Base-by-base conservation (phyloP, 2,888 invertebrate species). In the Athalia circularis region DNA sequence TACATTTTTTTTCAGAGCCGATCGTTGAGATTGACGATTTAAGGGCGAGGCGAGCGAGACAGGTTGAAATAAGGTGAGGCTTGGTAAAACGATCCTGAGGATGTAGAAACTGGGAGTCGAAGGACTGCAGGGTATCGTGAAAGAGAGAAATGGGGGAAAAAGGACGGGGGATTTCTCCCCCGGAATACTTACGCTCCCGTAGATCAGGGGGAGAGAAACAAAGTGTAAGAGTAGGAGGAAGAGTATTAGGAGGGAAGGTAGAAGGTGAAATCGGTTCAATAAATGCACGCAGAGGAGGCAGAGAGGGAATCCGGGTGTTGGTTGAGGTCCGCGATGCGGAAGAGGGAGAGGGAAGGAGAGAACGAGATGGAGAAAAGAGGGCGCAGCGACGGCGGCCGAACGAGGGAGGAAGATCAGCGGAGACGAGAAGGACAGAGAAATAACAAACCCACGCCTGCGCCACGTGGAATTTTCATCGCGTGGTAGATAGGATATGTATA, bases 381-480 rank as follows among this genome's bases (percentile, higher is more conserved):
- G 48, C 50, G 64, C 45, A 64, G 64, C 64, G 43, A 5, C 64
- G 43, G 9, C 45, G 9, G 43, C n/a, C 6, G 6, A n/a, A 47
- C 9, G 45, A 70, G 13, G 9, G 43, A 64, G 65, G 76, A 47
- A 57, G 65, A 64, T 13, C 75, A 15, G 70, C 29, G 74, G 65
- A 62, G 80, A 57, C 47, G 82, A 83, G 82, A 13, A 82, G 81
- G 84, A 85, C 74, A 77, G 83, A 85, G 81, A 76, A 83, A 86
- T 82, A 86, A 86, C 86, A 86, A 85, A 86, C 85, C 84, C 86
- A 86, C 86, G 86, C 86, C 85, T 86, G 86, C 86, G 86, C 85
- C 86, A 86, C 86, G 86, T 86, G 86, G 82, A 67, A 64, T 65
- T 78, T 50, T 67, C 80, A 65, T 65, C 65, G 15, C 65, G 83